Evolutionary conservation across 2,113 vertebrate species (phyloP).

Genomic region (Sinocyclocheilus grahami): DNA sequence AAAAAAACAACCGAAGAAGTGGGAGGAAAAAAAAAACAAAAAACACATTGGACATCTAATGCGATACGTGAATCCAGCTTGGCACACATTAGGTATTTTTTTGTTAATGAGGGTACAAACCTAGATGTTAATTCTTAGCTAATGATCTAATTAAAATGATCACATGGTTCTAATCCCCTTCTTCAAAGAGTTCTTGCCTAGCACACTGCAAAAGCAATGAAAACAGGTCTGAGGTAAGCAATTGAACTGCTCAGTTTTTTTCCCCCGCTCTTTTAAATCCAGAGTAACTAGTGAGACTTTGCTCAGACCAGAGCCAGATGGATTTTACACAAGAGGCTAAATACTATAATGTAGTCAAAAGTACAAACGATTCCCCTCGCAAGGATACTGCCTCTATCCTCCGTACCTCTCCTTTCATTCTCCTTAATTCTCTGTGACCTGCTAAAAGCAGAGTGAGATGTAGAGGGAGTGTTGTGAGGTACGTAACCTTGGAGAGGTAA

Average conservation of each 20-base stretch:
- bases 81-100: conserved; percentile 66
- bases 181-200: conserved; percentile 68
- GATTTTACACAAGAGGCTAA: conserved; percentile 64
- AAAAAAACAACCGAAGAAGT: conserved; percentile 44
- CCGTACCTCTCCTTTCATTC: neutral
- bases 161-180: conserved; percentile 76
- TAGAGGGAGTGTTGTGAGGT: conserved; percentile 19
- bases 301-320: conserved; percentile 66
- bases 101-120: conserved; percentile 74
- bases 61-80: conserved; percentile 64
- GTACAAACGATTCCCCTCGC: conserved; percentile 64
- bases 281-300: conserved; percentile 66
- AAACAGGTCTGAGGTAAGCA: conserved; percentile 66
- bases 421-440: conserved; percentile 24
- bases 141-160: conserved; percentile 80
- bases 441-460: conserved; percentile 41
- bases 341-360: conserved; percentile 62
- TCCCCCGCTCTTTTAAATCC: conserved; percentile 60
- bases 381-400: conserved; percentile 54
- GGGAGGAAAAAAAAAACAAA: conserved; percentile 4
- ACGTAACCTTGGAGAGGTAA: conserved; percentile 62
- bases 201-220: conserved; percentile 68
- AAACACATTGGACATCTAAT: conserved; percentile 49
- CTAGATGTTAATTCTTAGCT: conserved; percentile 74
- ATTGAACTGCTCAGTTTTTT: conserved; percentile 63